A percentile compares a stretch with the other conserved stretches of the same genome.
Conservation (phyloP, 1,140 invertebrate species). For the Drosophila navojoa region DNA sequence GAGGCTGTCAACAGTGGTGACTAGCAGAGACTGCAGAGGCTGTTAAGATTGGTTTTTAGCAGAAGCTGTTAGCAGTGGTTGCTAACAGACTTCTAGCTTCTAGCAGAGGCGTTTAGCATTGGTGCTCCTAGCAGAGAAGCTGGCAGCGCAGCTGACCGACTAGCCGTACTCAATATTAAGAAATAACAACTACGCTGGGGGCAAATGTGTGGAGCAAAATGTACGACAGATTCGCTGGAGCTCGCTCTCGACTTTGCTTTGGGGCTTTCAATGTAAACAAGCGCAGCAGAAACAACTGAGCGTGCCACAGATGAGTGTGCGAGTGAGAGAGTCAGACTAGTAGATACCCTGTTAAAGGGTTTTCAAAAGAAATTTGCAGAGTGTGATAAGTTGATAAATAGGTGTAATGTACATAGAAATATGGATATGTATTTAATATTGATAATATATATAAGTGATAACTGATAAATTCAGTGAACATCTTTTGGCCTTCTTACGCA, state of each 20-base stretch:
- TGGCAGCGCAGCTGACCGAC: background rate
- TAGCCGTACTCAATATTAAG: constrained; percentile 71
- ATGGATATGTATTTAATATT: too few species aligned
- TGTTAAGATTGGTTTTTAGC: background rate
- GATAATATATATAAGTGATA: too few species aligned
- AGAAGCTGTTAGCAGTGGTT: background rate
- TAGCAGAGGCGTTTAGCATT: too few species aligned
- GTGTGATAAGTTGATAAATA: background rate
- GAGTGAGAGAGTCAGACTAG: background rate
- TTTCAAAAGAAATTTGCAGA: background rate
- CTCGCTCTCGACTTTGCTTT: constrained; percentile 57
- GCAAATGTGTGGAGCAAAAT: constrained; percentile 31
- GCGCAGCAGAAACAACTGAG: constrained; percentile 43
- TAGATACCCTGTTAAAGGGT: background rate
- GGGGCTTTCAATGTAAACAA: constrained; percentile 76
- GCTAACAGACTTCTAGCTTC: background rate
- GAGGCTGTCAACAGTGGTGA: background rate
- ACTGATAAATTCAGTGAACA: too few species aligned
- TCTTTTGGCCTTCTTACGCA: background rate
- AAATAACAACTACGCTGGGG: constrained; percentile 73
- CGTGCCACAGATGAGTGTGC: background rate
- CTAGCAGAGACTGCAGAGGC: too few species aligned
- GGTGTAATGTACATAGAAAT: too few species aligned
- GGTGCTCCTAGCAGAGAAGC: background rate
- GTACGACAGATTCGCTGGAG: constrained; percentile 23